A percentile compares a stretch with the other conserved stretches of the same genome.
Evolutionary conservation across 2,113 vertebrate species (phyloP).

Genomic region (Platycercus adscitus): DNA sequence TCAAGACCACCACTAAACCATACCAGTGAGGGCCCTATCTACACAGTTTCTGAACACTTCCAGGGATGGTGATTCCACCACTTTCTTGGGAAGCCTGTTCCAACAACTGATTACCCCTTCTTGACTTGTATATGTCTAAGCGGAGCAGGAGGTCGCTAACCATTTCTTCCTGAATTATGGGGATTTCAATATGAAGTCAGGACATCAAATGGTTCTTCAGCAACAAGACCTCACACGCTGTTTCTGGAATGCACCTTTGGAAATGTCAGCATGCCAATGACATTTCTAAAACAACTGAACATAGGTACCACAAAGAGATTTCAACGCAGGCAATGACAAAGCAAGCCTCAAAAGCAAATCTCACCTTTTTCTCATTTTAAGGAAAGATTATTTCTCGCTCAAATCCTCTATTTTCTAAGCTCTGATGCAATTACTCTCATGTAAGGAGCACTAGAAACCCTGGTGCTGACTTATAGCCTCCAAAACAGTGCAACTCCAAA

Average conservation of each 20-base stretch:
- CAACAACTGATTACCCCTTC: background rate
- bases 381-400: background rate
- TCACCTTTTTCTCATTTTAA: background rate
- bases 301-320: background rate
- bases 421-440: background rate
- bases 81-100: background rate
- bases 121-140: background rate
- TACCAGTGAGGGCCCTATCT: background rate
- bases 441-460: background rate
- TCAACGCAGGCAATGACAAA: background rate
- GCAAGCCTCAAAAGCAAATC: background rate
- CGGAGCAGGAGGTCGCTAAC: background rate
- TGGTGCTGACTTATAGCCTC: background rate
- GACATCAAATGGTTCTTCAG: background rate
- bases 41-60: background rate
- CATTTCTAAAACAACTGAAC: background rate
- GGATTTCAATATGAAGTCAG: background rate
- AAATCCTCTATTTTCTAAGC: background rate
- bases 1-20: background rate
- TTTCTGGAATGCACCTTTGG: background rate
- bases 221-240: background rate
- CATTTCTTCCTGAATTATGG: background rate
- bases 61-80: background rate
- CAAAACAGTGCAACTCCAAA: background rate
- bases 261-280: background rate